Base-by-base conservation (phyloP, 2,113 vertebrate species). In the Euleptes europaea region DNA sequence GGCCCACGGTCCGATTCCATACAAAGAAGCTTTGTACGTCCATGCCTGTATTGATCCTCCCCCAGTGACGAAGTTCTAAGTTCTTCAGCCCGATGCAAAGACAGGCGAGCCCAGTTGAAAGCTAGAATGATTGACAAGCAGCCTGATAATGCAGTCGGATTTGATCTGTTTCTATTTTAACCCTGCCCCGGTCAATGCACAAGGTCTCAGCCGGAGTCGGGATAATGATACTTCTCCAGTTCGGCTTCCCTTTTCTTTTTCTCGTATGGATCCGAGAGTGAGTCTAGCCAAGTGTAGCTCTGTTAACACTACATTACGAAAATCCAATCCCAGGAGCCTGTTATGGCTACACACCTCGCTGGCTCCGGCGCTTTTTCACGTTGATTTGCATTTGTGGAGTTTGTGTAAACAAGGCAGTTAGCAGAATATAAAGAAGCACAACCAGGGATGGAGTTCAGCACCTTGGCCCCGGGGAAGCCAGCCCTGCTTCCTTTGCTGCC, bases 281-380 rank as follows among this genome's bases (percentile, higher is more conserved):
- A 95, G 90, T 89, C 95, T 95, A 96, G 94, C 86, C 95, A 93
- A 95, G 95, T 96, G 96, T 93, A 84, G 92, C 95, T 89, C 92
- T 95, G 95, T 95, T 97, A 97, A 96, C 95, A 93, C 91, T 84
- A 95, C 95, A 94, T 84, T 94, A 94, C 95, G 90, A 95, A 96
- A 63, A 96, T 94, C 93, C 96, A 95, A 95, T 95, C 94, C 95
- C 81, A 0, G 88, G 84, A 88, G 94, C 91, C 94, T 92, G 92
- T 89, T 88, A 80, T 65, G 40, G 91, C 91, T 91, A 91, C 96
- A 96, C 94, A 96, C 95, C 93, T 94, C 90, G 0, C 86, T 15
- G 92, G 89, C 86, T 95, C 92, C 83, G 15, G 88, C 26, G 72
- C 92, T 95, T 92, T 93, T 92, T 91, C 80, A 87, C 1, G 35